phyloP scores from a whole-genome alignment of 2,797 vertebrate species.

The Siniperca scherzeri region DNA sequence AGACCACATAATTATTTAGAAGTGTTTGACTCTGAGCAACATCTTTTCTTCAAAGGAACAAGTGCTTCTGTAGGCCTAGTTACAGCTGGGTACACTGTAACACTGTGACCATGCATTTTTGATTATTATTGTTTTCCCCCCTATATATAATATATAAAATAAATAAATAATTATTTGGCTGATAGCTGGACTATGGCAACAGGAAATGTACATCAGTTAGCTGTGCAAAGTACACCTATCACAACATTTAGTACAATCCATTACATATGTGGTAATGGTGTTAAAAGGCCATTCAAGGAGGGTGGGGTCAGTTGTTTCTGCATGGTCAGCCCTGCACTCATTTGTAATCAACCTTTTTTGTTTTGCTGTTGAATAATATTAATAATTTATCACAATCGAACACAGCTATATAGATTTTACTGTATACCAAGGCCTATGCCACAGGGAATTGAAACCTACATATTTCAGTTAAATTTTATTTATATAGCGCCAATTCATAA shows the following conservation, averaged over 20 bases:
- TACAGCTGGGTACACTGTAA: neutral
- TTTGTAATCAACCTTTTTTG: neutral
- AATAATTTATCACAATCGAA: neutral
- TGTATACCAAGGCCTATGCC: neutral
- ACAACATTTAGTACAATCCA: neutral
- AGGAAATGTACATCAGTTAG: conserved; percentile 1
- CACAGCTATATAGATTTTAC: neutral
- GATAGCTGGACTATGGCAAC: neutral
- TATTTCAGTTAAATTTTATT: neutral
- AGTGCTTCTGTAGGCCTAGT: neutral
- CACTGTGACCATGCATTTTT: neutral
- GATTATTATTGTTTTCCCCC: neutral
- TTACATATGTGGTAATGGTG: neutral
- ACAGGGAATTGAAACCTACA: neutral
- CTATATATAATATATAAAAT: too few species aligned
- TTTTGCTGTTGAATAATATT: neutral
- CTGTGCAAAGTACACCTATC: neutral
- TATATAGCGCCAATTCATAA: too few species aligned
- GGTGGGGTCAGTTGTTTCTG: conserved; percentile 14
- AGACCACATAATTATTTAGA: neutral
- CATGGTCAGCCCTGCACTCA: conserved; percentile 31
- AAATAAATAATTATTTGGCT: neutral
- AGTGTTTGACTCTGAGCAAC: neutral
- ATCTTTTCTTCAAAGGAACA: neutral
- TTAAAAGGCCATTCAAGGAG: neutral